Evolutionary conservation across 1,140 invertebrate genomes (phyloP).

Genomic region (Holcopasites calliopsidis): DNA sequence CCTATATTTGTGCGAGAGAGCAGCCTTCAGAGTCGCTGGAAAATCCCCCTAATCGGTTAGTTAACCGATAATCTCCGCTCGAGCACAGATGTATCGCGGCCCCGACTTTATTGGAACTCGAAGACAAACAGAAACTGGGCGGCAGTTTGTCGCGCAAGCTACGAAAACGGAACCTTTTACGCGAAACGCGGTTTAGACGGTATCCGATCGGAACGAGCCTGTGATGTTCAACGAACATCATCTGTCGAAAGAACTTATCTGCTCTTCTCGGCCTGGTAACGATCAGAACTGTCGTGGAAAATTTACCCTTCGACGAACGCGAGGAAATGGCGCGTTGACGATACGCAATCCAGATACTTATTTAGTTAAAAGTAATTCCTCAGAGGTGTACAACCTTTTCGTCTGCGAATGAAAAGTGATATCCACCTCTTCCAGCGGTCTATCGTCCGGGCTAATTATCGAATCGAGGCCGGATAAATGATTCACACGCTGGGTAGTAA

Average conservation of each 20-base stretch:
- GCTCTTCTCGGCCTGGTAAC: too few relatives aligned
- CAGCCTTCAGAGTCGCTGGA: too few relatives aligned
- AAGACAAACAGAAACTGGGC: background rate
- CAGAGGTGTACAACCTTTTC: conserved; percentile 45
- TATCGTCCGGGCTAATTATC: background rate
- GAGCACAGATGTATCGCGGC: background rate
- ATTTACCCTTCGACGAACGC: conserved; percentile 44
- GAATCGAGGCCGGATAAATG: background rate
- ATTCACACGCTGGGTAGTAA: conserved; percentile 14
- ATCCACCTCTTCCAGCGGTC: background rate
- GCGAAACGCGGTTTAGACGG: background rate
- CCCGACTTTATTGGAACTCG: background rate
- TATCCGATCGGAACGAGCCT: background rate
- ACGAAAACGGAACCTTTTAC: background rate
- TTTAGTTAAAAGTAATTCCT: conserved; percentile 73
- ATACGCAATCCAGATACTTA: conserved; percentile 63
- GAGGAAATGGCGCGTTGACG: background rate
- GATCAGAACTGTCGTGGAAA: conserved; percentile 45
- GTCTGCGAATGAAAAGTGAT: background rate
- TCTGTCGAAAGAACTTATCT: too few relatives aligned
- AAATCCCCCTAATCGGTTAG: background rate
- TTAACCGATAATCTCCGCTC: conserved; percentile 13
- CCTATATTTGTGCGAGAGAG: background rate
- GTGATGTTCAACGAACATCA: background rate
- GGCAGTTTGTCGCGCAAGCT: background rate